Conservation (phyloP, 2,113 vertebrate species). For the Nothoprocta pentlandii region DNA sequence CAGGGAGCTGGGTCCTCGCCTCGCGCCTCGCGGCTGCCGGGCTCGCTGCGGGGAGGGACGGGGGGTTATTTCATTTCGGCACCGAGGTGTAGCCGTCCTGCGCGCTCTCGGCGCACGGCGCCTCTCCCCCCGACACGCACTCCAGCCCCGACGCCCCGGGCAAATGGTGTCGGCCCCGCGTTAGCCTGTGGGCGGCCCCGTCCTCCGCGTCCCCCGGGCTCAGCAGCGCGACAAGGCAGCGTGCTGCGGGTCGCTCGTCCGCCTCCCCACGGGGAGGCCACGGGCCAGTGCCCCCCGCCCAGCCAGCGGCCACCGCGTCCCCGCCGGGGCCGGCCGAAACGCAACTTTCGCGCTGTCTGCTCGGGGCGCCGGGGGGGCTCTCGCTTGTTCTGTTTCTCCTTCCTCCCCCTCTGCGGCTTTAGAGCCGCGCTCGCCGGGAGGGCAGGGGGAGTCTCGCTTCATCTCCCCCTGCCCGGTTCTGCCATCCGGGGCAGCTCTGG, state of each 20-base stretch:
- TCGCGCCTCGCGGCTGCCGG: conserved; percentile 16
- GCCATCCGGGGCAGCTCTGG: conserved; percentile 65
- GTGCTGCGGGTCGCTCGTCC: conserved; percentile 53
- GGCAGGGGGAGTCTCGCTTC: conserved; percentile 63
- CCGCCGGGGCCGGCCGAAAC: conserved; percentile 12
- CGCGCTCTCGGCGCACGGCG: conserved; percentile 19
- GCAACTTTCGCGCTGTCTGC: conserved; percentile 64
- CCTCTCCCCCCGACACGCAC: conserved; percentile 21
- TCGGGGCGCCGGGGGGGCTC: not conserved
- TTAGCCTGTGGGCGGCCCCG: conserved; percentile 56
- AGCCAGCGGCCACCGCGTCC: conserved; percentile 18
- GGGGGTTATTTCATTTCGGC: conserved; percentile 27
- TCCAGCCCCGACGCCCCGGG: conserved; percentile 61
- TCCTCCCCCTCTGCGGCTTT: conserved; percentile 57
- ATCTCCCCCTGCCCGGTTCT: conserved; percentile 63
- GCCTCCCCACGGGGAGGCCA: not conserved
- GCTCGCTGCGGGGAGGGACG: too few species aligned
- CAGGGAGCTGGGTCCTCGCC: conserved; percentile 38
- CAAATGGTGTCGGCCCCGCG: conserved; percentile 60
- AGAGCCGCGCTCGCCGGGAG: conserved; percentile 70
- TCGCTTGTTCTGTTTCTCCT: not conserved
- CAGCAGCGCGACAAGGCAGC: conserved; percentile 67
- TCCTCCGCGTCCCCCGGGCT: conserved; percentile 54
- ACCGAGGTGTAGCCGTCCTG: conserved; percentile 60
- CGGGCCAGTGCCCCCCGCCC: not conserved